Conservation (phyloP, 2,888 invertebrate species). For the Steinernema carpocapsae region DNA sequence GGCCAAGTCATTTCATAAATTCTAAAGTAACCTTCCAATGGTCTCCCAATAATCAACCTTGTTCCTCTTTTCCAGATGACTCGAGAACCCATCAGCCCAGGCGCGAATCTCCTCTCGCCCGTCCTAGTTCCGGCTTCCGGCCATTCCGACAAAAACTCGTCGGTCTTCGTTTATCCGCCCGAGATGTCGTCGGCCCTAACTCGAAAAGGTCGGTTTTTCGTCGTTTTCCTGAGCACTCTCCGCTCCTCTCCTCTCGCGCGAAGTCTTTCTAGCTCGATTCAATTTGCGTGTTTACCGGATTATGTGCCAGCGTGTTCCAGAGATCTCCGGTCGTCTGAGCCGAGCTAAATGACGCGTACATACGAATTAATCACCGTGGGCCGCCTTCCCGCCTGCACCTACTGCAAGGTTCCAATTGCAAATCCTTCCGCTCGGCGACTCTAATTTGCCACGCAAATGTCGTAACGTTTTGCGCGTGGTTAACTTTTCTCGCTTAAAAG, state of each 20-base stretch:
- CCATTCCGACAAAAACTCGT: conserved; percentile 13
- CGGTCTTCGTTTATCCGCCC: conserved; percentile 23
- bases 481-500: too few species aligned
- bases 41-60: too few species aligned
- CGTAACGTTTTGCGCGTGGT: too few species aligned
- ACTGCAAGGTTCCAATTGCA: too few species aligned
- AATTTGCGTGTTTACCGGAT: conserved; percentile 18
- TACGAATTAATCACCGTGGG: too few species aligned
- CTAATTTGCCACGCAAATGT: too few species aligned
- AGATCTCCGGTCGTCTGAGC: background rate
- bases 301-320: conserved; percentile 5
- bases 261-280: conserved; percentile 22
- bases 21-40: too few species aligned
- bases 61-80: too few species aligned
- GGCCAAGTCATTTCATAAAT: too few species aligned
- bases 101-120: conserved; percentile 27
- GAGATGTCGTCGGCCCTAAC: conserved; percentile 27
- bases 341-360: too few species aligned
- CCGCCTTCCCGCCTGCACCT: too few species aligned
- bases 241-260: background rate
- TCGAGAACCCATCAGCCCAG: conserved; percentile 19
- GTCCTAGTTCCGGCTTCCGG: background rate
- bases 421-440: too few species aligned
- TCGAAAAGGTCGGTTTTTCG: conserved; percentile 20
- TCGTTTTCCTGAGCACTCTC: background rate